Evolutionary conservation across 92 coral and sea anemone genomes (phyloP), one percentile per base, ranked within the genome.

Genomic region (Scolanthus callimorphus): DNA sequence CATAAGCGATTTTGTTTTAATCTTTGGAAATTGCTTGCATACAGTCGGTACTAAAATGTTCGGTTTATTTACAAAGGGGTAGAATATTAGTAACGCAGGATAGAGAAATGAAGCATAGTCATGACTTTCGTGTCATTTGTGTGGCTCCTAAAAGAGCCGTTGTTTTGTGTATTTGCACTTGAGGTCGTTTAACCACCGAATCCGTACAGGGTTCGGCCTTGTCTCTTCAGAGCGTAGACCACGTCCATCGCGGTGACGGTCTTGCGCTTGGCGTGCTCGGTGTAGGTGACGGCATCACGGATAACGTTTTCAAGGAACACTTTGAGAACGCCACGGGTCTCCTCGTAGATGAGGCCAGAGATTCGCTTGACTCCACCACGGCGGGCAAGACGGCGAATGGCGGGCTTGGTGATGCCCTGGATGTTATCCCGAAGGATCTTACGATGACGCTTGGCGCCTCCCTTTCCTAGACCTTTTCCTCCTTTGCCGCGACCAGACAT

Each of bases 371-470:
- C 95, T 56, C 95, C 95, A 54, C 88, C 95, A 64, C 95, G 95
- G 67, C 88, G 95, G 46, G 95, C 95, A 49, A 81, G 81, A 60
- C 88, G 95, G 60, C 95, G 95, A 60, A 82, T 82, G 52, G 89
- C 90, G 70, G 85, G 90, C 73, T 83, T 83, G 59, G 85, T 78
- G 72, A 74, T 74, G n/a, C 86, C 86, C 55, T 79, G 86, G 67
- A 79, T 78, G 70, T 78, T 78, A 19, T 78, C 85, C 48, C 85
- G 73, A 22, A 76, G 70, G 70, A 76, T 76, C 51, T 79, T 85
- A 29, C 92, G 83, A 65, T 85, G 92, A 88, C 96, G 96, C 86
- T 88, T 88, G 77, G 96, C 96, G 81, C 96, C 96, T 83, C 96
- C 96, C 68, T 88, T 88, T 69, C 96, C 96, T 37, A 88, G 90